Percentiles rank a stretch among this genome's conserved stretches.
These are phyloP conservation scores for Phyllostomus discolor DNA, from an alignment of 2,113 vertebrate species.

Conservation along the genomic window DNA sequence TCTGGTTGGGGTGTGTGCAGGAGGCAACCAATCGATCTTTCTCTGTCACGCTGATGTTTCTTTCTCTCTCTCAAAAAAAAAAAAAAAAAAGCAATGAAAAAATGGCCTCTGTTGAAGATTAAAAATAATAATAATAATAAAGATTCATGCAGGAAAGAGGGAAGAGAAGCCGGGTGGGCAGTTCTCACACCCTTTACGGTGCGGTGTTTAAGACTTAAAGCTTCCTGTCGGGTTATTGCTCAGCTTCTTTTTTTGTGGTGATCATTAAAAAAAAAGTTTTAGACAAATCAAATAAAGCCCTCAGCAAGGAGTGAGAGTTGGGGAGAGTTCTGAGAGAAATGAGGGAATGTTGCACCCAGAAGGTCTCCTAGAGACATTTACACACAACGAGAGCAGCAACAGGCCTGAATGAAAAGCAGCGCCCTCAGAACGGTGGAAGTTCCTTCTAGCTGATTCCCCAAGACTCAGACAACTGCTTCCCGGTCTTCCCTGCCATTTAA, in stretches of 20 bases:
- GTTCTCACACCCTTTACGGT: not conserved
- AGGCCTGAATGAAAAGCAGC: not conserved
- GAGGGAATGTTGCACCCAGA: not conserved
- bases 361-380: not conserved
- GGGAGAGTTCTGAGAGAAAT: not conserved
- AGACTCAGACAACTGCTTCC: not conserved
- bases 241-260: not conserved
- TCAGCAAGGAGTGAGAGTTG: not conserved
- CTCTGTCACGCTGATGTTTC: no score
- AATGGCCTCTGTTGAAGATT: no score
- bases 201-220: not conserved
- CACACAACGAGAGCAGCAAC: not conserved
- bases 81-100: no score
- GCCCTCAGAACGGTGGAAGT: not conserved
- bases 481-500: not conserved
- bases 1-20: no score
- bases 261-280: not conserved
- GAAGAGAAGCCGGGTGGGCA: not conserved
- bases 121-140: no score
- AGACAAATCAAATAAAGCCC: not conserved
- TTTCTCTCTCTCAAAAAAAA: no score
- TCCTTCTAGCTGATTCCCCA: not conserved
- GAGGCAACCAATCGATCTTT: no score
- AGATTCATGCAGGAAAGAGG: no score
- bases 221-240: not conserved